Conservation (phyloP, 2,888 invertebrate genomes). For the Carpatolechia fugitivella region DNA sequence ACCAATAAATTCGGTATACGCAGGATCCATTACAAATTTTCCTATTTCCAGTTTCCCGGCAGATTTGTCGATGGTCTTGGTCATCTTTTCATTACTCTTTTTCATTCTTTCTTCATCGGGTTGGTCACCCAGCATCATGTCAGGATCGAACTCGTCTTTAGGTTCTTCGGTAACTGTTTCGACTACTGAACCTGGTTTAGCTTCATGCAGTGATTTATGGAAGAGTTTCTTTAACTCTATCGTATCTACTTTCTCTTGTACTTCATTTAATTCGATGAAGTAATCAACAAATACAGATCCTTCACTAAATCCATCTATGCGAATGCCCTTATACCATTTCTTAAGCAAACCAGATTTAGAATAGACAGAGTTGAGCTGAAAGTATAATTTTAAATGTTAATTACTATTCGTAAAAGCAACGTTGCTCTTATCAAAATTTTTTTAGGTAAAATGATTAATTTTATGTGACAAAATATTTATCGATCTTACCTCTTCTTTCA, state of each 20-base stretch:
- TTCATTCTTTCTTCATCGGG: constrained; percentile 70
- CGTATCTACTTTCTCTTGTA: constrained; percentile 85
- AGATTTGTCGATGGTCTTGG: constrained; percentile 73
- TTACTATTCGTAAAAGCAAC: too few species aligned
- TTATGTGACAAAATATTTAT: too few species aligned
- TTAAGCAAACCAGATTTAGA: constrained; percentile 85
- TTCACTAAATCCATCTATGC: constrained; percentile 92
- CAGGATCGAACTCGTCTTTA: constrained; percentile 56
- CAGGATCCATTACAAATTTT: constrained; percentile 90
- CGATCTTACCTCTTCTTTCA: constrained; percentile 87
- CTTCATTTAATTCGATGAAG: constrained; percentile 89
- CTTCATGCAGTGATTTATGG: constrained; percentile 80
- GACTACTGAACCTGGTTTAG: constrained; percentile 70
- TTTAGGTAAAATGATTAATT: too few species aligned
- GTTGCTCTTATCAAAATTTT: too few species aligned
- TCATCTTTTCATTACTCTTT: constrained; percentile 71
- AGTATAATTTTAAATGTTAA: background rate
- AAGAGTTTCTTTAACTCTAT: constrained; percentile 84
- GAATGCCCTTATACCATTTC: constrained; percentile 91
- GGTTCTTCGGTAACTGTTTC: constrained; percentile 50
- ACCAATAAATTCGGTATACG: constrained; percentile 94
- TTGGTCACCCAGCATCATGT: constrained; percentile 70
- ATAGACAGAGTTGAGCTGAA: constrained; percentile 90
- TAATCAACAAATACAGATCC: constrained; percentile 94
- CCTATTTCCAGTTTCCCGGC: constrained; percentile 86